These are phyloP conservation scores for Crossocerus cetratus DNA, from an alignment of 2,888 invertebrate species.

Conservation along the genomic window DNA sequence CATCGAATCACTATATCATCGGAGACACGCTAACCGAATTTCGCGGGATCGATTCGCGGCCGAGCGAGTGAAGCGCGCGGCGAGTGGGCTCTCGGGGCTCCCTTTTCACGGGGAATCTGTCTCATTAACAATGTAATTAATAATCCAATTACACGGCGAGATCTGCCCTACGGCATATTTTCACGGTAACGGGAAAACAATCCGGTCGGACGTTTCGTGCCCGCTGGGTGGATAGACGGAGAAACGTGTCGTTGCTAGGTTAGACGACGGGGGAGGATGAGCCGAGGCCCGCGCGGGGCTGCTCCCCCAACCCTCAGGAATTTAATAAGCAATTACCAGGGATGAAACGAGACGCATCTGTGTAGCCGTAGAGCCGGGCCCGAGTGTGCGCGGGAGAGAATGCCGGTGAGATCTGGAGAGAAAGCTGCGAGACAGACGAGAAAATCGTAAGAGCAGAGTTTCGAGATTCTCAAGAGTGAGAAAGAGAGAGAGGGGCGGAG, in stretches of 20 bases:
- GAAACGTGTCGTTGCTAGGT: slow-evolving; percentile 42
- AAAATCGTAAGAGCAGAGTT: slow-evolving; percentile 39
- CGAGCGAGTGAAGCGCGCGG: not conserved
- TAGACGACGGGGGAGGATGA: slow-evolving; percentile 3
- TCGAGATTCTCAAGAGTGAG: slow-evolving; percentile 4
- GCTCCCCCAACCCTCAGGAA: slow-evolving; percentile 63
- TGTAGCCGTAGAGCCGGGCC: slow-evolving; percentile 66
- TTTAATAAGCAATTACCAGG: slow-evolving; percentile 75
- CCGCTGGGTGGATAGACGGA: slow-evolving; percentile 51
- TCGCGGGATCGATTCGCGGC: slow-evolving; percentile 27
- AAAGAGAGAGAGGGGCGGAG: slow-evolving; percentile 17
- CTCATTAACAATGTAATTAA: slow-evolving; percentile 76
- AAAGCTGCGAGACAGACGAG: slow-evolving; percentile 11
- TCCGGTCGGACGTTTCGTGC: slow-evolving; percentile 61
- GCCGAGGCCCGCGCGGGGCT: slow-evolving; percentile 18
- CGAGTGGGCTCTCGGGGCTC: slow-evolving; percentile 15
- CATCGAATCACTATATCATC: too few relatives aligned
- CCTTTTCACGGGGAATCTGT: slow-evolving; percentile 68
- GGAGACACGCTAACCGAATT: slow-evolving; percentile 20
- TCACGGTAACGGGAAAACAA: slow-evolving; percentile 73
- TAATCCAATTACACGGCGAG: slow-evolving; percentile 74
- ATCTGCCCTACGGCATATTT: slow-evolving; percentile 68
- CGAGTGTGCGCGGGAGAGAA: slow-evolving; percentile 18
- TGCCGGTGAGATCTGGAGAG: slow-evolving; percentile 6
- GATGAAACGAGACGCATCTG: slow-evolving; percentile 72